Base-by-base conservation (phyloP, 2,888 invertebrate species). In the Melolontha melolontha region DNA sequence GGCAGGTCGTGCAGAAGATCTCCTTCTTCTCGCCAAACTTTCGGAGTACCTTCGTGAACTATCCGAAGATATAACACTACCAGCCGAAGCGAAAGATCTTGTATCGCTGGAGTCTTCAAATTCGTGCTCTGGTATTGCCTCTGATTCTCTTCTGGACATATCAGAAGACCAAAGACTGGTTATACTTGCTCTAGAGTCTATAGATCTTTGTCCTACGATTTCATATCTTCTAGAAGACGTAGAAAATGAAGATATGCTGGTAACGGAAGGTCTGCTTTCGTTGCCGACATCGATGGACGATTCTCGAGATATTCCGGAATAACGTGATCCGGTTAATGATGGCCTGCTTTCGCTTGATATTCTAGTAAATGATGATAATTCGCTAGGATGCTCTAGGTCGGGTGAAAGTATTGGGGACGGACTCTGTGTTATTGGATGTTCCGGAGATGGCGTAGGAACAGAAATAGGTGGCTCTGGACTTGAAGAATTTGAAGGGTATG, bases 401-500 rank as follows among this genome's bases (percentile, higher is more conserved):
- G 82, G 82, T 10, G 81, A 81, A 14, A 49, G 76, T 77, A 76
- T 84, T 82, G 77, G 85, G 81, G 80, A 83, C 84, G 79, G 85
- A 83, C 81, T 85, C 85, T 80, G 85, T 80, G 81, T 85, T 22
- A 52, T n/a, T 85, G 83, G 71, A 84, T 51, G 34, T 39, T 71
- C 70, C 51, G 73, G 70, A 7, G 75, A 67, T 10, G 71, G 70
- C 10, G 70, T 68, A 14, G 67, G 67, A 16, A 67, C 47, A 40
- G 68, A 51, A 34, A 69, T 63, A 5, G 67, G 41, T 11, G 65
- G 71, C 63, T 75, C 74, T n/a, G 72, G 73, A 57, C 72, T 59
- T 27, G 69, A 59, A 34, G 66, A 39, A 12, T 55, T 59, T 47
- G 71, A 55, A 59, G 72, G 69, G 52, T 62, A 73, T 44, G 68